Evolutionary conservation across 92 coral and sea anemone genomes (phyloP).

Genomic region (Parazoanthus darwini): DNA sequence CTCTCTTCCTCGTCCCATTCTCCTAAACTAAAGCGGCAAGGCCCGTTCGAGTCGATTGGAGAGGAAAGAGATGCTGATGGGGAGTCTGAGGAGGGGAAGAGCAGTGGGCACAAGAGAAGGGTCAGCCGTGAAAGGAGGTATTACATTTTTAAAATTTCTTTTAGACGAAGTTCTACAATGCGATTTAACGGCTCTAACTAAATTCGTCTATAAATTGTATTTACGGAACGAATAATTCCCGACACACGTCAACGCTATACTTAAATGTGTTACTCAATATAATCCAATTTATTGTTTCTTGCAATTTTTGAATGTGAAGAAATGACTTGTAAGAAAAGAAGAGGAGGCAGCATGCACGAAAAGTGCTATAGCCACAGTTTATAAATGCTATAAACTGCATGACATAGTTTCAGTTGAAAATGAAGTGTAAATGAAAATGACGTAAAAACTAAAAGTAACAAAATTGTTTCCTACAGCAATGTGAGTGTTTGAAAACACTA

Average conservation of each 20-base stretch:
- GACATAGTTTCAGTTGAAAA: background rate
- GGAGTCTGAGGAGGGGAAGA: constrained; percentile 4
- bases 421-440: background rate
- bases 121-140: constrained; percentile 2
- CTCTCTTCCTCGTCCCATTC: constrained; percentile 46
- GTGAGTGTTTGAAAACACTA: too few species aligned
- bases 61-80: constrained; percentile 50
- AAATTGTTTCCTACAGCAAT: background rate
- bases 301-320: too few species aligned
- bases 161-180: too few species aligned
- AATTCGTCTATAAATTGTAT: background rate
- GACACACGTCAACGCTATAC: too few species aligned
- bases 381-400: background rate
- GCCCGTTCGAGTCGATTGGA: constrained; percentile 60
- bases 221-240: too few species aligned
- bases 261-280: too few species aligned
- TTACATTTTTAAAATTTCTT: too few species aligned
- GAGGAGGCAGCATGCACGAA: too few species aligned
- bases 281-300: too few species aligned
- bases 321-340: too few species aligned
- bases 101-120: background rate
- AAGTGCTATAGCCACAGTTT: too few species aligned
- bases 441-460: background rate
- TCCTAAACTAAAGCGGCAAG: constrained; percentile 65
- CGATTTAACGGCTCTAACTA: too few species aligned